A percentile compares a stretch with the other conserved stretches of the same genome.
Evolutionary conservation across 2,113 vertebrate genomes (phyloP).

Genomic region (Lipophrys pholis): DNA sequence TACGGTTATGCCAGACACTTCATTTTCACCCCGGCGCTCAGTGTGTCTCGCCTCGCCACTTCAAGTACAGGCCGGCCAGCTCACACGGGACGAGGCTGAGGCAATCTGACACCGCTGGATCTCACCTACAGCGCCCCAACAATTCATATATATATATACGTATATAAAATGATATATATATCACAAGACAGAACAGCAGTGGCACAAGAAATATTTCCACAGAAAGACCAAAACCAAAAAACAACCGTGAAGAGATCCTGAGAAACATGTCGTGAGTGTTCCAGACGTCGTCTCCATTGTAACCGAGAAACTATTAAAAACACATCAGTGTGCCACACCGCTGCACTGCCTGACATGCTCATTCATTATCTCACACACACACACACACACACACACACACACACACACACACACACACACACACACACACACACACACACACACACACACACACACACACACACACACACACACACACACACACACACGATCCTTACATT

Average conservation of each 20-base stretch:
- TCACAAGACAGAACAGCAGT: not conserved
- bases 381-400: no score
- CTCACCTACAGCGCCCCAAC: not conserved
- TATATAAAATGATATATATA: no score
- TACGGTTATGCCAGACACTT: conserved; percentile 68
- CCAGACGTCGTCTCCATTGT: not conserved
- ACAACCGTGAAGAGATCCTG: not conserved
- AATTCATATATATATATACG: not conserved
- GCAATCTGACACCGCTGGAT: conserved; percentile 10
- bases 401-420: no score
- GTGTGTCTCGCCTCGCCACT: conserved; percentile 35
- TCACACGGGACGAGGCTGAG: conserved; percentile 41
- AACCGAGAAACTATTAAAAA: not conserved
- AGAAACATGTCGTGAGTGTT: not conserved
- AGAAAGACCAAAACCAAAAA: not conserved
- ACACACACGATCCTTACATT: no score
- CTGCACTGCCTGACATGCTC: not conserved
- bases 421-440: no score
- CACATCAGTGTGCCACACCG: not conserved
- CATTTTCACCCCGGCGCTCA: conserved; percentile 71
- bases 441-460: no score
- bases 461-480: no score
- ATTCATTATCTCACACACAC: not conserved
- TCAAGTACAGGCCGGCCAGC: conserved; percentile 56
- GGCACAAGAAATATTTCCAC: not conserved